Base-by-base conservation (phyloP, 1,140 invertebrate genomes). In the Megalonaias nervosa region DNA sequence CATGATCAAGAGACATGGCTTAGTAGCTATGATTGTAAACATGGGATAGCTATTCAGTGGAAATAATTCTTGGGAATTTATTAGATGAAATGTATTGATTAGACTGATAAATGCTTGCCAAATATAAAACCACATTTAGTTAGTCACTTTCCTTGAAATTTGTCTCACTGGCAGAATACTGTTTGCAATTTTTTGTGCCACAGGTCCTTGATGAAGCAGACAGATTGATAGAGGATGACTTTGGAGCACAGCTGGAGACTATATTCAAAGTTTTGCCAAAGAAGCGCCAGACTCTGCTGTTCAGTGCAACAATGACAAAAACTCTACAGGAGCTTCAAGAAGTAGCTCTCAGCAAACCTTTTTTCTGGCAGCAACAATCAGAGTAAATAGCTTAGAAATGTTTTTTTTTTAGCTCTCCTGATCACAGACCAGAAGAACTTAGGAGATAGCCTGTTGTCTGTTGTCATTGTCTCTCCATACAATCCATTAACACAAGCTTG, bases 141-240 rank as follows among this genome's bases (percentile, higher is more conserved):
- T 48, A 48, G 11, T 48, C 38, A 6, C 38, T 9, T 48, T 48
- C 38, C 38, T 48, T 48, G 38, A 48, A 48, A 48, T 48, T 48
- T 48, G 0, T 48, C 38, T 48, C 38, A 48, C 11, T 48, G 38
- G 38, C 9, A 5, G 38, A 5, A 48, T 11, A 70, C 11, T 70
- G 38, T 38, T 69, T 69, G 31, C 26, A 31, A 56, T 5, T 17
- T 48, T 48, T 48, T 48, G 38, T 48, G n/a, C 69, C 75, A 12
- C 71, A 91, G 87, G 87, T 91, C 23, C 72, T 92, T 17, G 91
- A 92, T 83, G 91, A 92, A 83, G 91, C 91, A 79, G 91, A 92
- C 83, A 82, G 91, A 55, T 73, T 92, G 57, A 83, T 92, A 31
- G 90, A 91, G 81, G 90, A 91, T 82, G 87, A 91, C 75, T 92